A percentile compares a stretch with the other conserved stretches of the same genome.
phyloP scores from a whole-genome alignment of 2,797 vertebrate genomes.

The Gila robusta region DNA sequence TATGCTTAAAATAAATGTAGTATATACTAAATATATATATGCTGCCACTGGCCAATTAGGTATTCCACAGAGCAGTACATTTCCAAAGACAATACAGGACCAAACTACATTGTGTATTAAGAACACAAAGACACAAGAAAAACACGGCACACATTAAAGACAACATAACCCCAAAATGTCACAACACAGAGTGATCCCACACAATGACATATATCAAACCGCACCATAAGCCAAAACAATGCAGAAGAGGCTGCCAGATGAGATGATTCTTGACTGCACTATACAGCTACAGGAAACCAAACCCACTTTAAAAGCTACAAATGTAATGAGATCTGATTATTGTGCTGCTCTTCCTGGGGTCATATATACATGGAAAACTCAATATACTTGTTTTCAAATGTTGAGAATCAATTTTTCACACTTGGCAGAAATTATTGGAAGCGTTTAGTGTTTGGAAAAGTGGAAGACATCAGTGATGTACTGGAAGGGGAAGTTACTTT shows the following conservation, averaged over 20 bases:
- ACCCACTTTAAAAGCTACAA: conserved; percentile 49
- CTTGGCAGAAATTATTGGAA: conserved; percentile 31
- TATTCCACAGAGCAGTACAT: not conserved
- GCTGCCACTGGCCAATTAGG: not conserved
- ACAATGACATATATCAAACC: conserved; percentile 11
- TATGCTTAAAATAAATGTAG: not conserved
- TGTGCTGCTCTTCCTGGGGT: conserved; percentile 33
- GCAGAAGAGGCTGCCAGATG: conserved; percentile 27
- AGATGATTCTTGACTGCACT: conserved; percentile 18
- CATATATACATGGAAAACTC: conserved; percentile 36
- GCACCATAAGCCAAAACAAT: conserved; percentile 30
- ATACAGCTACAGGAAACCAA: conserved; percentile 29
- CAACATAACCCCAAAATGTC: conserved; percentile 36
- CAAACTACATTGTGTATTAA: not conserved
- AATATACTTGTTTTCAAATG: conserved; percentile 34
- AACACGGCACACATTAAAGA: not conserved
- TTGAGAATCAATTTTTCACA: conserved; percentile 41
- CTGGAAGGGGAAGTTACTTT: conserved; percentile 41
- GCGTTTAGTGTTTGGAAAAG: conserved; percentile 7
- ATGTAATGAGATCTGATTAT: conserved; percentile 43
- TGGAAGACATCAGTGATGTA: conserved; percentile 34
- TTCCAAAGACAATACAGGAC: not conserved
- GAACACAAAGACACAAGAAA: not conserved
- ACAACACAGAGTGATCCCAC: conserved; percentile 64
- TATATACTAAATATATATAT: not conserved